Evolutionary conservation across 2,113 vertebrate species (phyloP).

Genomic region (Puntigrus tetrazona): DNA sequence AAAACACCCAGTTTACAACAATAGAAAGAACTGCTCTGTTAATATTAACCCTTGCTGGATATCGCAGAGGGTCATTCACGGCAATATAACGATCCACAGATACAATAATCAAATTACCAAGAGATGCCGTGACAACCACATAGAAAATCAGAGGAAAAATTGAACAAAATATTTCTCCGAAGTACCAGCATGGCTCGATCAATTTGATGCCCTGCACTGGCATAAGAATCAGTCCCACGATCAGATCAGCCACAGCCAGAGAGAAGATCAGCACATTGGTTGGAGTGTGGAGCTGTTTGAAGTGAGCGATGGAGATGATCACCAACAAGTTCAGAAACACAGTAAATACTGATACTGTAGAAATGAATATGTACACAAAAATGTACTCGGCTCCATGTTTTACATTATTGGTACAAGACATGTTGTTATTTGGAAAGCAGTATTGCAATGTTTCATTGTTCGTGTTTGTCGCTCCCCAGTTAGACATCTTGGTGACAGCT

Average conservation of each 20-base stretch:
- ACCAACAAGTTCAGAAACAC: constrained; percentile 58
- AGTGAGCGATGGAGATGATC: constrained; percentile 63
- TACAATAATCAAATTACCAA: constrained; percentile 61
- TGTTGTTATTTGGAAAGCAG: background rate
- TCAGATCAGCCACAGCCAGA: constrained; percentile 68
- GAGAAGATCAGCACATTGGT: constrained; percentile 73
- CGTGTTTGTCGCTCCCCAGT: background rate
- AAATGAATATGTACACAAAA: constrained; percentile 29
- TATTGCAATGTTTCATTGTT: background rate
- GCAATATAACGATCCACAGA: constrained; percentile 66
- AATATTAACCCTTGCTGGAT: constrained; percentile 56
- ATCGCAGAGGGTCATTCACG: constrained; percentile 65
- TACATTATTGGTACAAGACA: background rate
- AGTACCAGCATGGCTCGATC: constrained; percentile 66
- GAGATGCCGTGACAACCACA: constrained; percentile 60
- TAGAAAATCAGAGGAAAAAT: constrained; percentile 53
- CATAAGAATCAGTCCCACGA: constrained; percentile 76
- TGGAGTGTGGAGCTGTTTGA: constrained; percentile 72
- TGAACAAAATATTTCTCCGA: constrained; percentile 62
- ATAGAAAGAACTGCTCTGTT: constrained; percentile 50
- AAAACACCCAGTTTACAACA: constrained; percentile 61
- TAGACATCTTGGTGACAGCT: background rate
- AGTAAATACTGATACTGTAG: constrained; percentile 4
- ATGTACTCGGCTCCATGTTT: background rate
- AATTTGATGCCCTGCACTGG: constrained; percentile 71